Conservation (phyloP, 2,888 invertebrate genomes). For the Halictus quadricinctus region DNA sequence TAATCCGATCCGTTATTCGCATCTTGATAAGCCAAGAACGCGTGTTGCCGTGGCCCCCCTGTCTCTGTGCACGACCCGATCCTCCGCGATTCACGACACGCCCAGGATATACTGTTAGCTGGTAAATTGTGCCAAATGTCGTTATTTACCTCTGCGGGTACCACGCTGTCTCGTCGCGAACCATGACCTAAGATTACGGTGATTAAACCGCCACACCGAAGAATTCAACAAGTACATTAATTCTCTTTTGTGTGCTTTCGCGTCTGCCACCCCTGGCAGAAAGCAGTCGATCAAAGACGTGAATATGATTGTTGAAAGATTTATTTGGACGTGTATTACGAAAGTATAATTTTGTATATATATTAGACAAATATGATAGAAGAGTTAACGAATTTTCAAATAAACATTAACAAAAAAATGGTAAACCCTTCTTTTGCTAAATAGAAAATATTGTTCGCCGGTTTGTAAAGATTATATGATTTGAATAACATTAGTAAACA, state of each 20-base stretch:
- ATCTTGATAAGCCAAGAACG: slow-evolving; percentile 24
- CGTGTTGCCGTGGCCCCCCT: not conserved
- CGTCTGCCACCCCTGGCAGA: not conserved
- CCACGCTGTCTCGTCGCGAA: not conserved
- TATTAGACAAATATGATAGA: not conserved
- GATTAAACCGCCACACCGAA: not conserved
- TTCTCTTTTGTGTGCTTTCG: not conserved
- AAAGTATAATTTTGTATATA: not conserved
- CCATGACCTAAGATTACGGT: not conserved
- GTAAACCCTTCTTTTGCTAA: too few species aligned
- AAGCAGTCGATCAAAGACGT: not conserved
- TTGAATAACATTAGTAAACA: too few species aligned
- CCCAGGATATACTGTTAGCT: slow-evolving; percentile 29
- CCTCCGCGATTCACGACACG: slow-evolving; percentile 22
- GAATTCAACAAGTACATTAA: slow-evolving; percentile 5
- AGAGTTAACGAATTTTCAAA: not conserved
- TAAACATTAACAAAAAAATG: too few species aligned
- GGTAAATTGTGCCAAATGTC: not conserved
- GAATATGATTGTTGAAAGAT: not conserved
- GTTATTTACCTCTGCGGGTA: not conserved
- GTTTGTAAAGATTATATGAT: too few species aligned
- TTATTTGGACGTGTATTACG: not conserved
- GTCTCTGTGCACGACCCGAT: slow-evolving; percentile 1
- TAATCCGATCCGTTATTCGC: slow-evolving; percentile 27
- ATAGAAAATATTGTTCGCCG: too few species aligned